Evolutionary conservation across 1,140 invertebrate species (phyloP), one percentile per base, ranked within the genome.

Genomic region (Dreissena rostriformis): DNA sequence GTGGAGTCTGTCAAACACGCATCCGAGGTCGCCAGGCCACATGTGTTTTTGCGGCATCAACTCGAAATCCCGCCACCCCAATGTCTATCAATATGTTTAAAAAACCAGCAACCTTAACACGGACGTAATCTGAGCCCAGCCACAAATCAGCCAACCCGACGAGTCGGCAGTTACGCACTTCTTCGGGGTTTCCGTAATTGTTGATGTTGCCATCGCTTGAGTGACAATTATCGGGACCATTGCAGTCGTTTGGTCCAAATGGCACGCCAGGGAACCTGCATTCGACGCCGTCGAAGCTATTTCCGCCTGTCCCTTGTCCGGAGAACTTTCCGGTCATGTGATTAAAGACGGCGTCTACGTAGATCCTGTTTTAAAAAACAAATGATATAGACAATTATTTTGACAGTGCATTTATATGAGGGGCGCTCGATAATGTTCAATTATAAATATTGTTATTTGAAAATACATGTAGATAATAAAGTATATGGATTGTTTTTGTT

Each of bases 261-360:
- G 95, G 95, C 11, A 95, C 95, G 1, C 93, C 94, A 11, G 94
- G 94, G 86, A 93, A 95, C 29, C 88, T 82, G 24, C 92, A 65
- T 7, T 76, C 86, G 7, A 82, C 88, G 61, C 94, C 93, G 84
- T 94, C 94, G 72, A 88, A 91, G 12, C 88, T 89, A 14, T 84
- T 87, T 57, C 94, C 94, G 14, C 87, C 92, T 5, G 92, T 93
- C 17, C 93, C 90, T 1, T 84, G 76, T n/a, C 94, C 92, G 10
- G 92, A 91, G 19, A 89, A 89, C 14, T 86, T 92, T n/a, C 95
- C 96, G 14, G 96, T 95, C 97, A 98, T 98, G 92, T 98, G 97
- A 90, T 98, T 98, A 51, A 98, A 94, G 4, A 98, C 95, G 0
- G 95, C 95, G 92, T 98, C 97, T 0, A 96, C 96, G 89, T 97